These are phyloP conservation scores for Chloroceryle aenea DNA, from an alignment of 2,113 vertebrate genomes.

Conservation along the genomic window DNA sequence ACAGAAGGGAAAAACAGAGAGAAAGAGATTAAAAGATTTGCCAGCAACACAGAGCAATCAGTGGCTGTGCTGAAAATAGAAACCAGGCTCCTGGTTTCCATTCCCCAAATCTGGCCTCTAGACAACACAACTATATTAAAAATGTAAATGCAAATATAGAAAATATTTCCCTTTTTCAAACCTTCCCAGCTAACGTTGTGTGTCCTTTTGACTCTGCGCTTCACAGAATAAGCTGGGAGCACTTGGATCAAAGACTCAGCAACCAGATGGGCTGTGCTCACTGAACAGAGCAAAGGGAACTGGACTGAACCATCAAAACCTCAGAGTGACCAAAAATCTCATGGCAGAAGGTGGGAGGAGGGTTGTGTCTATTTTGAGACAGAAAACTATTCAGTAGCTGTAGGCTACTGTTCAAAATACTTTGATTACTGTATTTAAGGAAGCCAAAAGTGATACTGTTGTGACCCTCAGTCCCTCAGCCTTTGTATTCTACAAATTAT, in stretches of 20 bases:
- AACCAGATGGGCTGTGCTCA: background rate
- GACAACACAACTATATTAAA: constrained; percentile 26
- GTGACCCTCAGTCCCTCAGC: background rate
- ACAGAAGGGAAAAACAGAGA: constrained; percentile 49
- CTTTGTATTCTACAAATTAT: background rate
- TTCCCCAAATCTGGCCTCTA: constrained; percentile 44
- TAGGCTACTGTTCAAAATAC: constrained; percentile 9
- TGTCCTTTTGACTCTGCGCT: constrained; percentile 7
- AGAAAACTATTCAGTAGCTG: constrained; percentile 33
- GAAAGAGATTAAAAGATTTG: constrained; percentile 68
- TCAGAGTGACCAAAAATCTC: constrained; percentile 12
- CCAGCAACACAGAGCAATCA: constrained; percentile 52
- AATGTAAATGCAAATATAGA: constrained; percentile 49
- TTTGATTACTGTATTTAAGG: constrained; percentile 40
- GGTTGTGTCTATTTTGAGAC: constrained; percentile 47
- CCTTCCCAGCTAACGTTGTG: background rate
- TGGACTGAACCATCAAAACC: constrained; percentile 10
- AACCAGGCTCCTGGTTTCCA: constrained; percentile 47
- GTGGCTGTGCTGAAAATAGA: constrained; percentile 52
- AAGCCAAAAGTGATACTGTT: constrained; percentile 24
- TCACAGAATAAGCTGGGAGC: background rate
- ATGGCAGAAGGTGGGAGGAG: constrained; percentile 53
- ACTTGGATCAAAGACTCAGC: background rate
- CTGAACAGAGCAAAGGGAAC: background rate
- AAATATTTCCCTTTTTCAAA: background rate